phyloP scores from a whole-genome alignment of 2,888 invertebrate species.

The Pyrocoelia pectoralis region DNA sequence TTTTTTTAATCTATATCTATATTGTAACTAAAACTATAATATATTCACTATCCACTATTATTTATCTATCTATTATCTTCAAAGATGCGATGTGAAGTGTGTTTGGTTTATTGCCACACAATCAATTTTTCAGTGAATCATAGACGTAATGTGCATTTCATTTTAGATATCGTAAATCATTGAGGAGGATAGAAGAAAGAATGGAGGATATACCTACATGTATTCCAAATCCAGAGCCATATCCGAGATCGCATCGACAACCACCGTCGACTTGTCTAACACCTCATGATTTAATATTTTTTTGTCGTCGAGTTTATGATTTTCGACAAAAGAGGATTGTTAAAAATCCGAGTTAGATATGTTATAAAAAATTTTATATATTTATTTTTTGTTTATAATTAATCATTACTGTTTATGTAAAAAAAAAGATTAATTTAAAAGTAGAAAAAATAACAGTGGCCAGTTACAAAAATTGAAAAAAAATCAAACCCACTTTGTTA shows the following conservation, averaged over 20 bases:
- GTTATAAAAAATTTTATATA: slow-evolving; percentile 18
- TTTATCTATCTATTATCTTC: too few species aligned
- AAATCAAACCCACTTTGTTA: slow-evolving; percentile 36
- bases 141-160: too few species aligned
- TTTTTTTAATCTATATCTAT: slow-evolving; percentile 40
- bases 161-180: slow-evolving; percentile 83
- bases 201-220: slow-evolving; percentile 73
- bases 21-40: too few species aligned
- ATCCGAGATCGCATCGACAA: slow-evolving; percentile 65
- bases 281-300: slow-evolving; percentile 87
- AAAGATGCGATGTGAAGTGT: too few species aligned
- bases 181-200: slow-evolving; percentile 81
- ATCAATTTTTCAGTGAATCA: too few species aligned
- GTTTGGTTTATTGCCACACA: too few species aligned
- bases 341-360: slow-evolving; percentile 58
- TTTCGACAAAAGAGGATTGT: slow-evolving; percentile 84
- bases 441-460: slow-evolving; percentile 23
- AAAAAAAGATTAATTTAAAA: slow-evolving; percentile 15
- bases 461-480: slow-evolving; percentile 28
- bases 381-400: slow-evolving; percentile 20
- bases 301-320: slow-evolving; percentile 95
- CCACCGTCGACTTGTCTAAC: slow-evolving; percentile 72
- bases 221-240: slow-evolving; percentile 75
- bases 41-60: too few species aligned
- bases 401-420: slow-evolving; percentile 15